Conservation (phyloP, 37 sponge, comb jelly and placozoan species). For the Eunapius fragilis region DNA sequence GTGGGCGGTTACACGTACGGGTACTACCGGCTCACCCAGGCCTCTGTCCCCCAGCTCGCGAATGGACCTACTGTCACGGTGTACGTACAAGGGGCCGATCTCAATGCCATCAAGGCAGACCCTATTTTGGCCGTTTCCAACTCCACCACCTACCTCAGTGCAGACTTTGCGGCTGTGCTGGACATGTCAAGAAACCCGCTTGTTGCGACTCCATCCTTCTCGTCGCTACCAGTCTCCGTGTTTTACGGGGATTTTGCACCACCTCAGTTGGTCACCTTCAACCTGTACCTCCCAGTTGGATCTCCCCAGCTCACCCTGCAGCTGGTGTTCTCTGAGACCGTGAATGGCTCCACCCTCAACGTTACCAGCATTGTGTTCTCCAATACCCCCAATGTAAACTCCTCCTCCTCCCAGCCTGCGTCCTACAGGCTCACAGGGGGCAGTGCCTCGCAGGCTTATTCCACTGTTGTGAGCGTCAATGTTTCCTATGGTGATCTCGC, state of each 20-base stretch:
- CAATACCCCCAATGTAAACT: constrained; percentile 38
- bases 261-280: constrained; percentile 69
- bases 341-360: constrained; percentile 72
- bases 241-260: constrained; percentile 61
- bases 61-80: constrained; percentile 56
- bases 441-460: constrained; percentile 49
- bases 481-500: constrained; percentile 59
- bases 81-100: constrained; percentile 45
- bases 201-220: constrained; percentile 12
- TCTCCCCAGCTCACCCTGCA: constrained; percentile 62
- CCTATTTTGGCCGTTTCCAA: constrained; percentile 58
- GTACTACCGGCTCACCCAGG: constrained; percentile 53
- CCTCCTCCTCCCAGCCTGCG: not conserved
- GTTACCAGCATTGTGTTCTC: constrained; percentile 68
- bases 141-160: constrained; percentile 61
- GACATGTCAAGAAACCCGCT: constrained; percentile 80
- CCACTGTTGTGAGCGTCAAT: constrained; percentile 61
- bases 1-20: constrained; percentile 11
- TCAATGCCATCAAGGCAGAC: constrained; percentile 73
- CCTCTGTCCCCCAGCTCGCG: constrained; percentile 27
- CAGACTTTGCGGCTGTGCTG: constrained; percentile 48
- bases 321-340: constrained; percentile 88
- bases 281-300: constrained; percentile 49
- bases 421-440: constrained; percentile 77
- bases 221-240: constrained; percentile 34